Percentiles rank a stretch among this genome's conserved stretches.
Evolutionary conservation across 2,888 invertebrate genomes (phyloP).

Genomic region (Ornithoptera alexandrae): DNA sequence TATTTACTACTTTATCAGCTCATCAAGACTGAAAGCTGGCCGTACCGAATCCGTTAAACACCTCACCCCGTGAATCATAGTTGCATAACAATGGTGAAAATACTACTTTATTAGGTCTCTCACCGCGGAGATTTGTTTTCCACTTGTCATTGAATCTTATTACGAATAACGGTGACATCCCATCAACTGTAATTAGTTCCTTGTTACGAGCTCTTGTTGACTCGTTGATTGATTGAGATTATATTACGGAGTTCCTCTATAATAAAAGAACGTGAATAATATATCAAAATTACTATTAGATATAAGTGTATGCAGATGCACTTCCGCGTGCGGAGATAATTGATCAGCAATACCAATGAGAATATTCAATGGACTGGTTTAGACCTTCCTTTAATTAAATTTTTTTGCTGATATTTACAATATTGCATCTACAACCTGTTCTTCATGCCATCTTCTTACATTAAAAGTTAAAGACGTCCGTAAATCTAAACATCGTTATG

Average conservation of each 20-base stretch:
- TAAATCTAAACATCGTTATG: too few species aligned
- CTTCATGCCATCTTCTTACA: too few species aligned
- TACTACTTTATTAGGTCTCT: slow-evolving; percentile 34
- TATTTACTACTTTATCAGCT: neutral
- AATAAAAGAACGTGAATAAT: neutral
- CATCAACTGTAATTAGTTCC: neutral
- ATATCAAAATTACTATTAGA: neutral
- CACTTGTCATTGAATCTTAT: slow-evolving; percentile 36
- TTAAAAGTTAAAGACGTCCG: too few species aligned
- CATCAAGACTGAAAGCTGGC: slow-evolving; percentile 8
- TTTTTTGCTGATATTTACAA: too few species aligned
- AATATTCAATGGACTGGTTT: too few species aligned
- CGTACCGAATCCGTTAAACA: slow-evolving; percentile 17
- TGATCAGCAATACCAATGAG: too few species aligned
- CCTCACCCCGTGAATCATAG: slow-evolving; percentile 31
- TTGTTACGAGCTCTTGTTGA: neutral
- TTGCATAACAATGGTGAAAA: slow-evolving; percentile 44
- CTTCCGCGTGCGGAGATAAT: too few species aligned
- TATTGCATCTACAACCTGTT: too few species aligned
- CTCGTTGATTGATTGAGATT: neutral
- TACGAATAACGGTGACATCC: slow-evolving; percentile 9
- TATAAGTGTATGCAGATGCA: too few species aligned
- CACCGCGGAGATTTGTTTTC: slow-evolving; percentile 29
- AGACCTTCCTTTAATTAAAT: too few species aligned
- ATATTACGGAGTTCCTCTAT: too few species aligned